Base-by-base conservation (phyloP, 1,140 invertebrate species). In the Danaus plexippus region DNA sequence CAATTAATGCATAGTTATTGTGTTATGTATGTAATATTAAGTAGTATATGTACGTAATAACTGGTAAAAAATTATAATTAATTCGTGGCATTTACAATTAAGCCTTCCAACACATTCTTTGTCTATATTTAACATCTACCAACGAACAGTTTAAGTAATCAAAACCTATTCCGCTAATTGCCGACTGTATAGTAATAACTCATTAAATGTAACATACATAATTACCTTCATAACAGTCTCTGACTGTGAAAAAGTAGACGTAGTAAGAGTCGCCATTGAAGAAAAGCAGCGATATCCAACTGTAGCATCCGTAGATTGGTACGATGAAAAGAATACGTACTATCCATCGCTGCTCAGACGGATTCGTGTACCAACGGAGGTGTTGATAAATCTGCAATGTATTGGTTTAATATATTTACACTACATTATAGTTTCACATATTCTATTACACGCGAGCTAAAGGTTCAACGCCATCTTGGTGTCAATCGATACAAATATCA, bases 311-410 rank as follows among this genome's bases (percentile, higher is more conserved):
- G 87, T 99, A 99, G 66, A 99, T 99, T 48, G 98, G 98, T 51
- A 99, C 97, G 75, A 99, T 99, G 80, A 99, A 99, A 53, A 99
- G 87, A 71, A 99, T 99, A 65, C 98, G 91, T 2, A 99, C 96
- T 77, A 99, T 99, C 97, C 98, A 99, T 80, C 97, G 90, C 88
- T 99, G 98, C 87, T 99, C 98, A 49, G 97, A 93, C 9, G 98
- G 97, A 88, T 98, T 95, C 49, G 93, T 95, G 82, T 95, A 95
- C 93, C 94, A 95, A 85, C 96, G 92, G 49, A 99, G 89, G 85
- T 99, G 97, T 68, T 97, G 93, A 87, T 98, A 99, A 62, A 99
- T 99, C 96, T 98, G 90, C 22, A 91, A 92, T 66, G 64, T 63
- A 72, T 11, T 6, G 7, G 7, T 32, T 4, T 4, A 32, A 32